Base-by-base conservation (phyloP, 2,888 invertebrate species). In the Bedellia somnulentella region DNA sequence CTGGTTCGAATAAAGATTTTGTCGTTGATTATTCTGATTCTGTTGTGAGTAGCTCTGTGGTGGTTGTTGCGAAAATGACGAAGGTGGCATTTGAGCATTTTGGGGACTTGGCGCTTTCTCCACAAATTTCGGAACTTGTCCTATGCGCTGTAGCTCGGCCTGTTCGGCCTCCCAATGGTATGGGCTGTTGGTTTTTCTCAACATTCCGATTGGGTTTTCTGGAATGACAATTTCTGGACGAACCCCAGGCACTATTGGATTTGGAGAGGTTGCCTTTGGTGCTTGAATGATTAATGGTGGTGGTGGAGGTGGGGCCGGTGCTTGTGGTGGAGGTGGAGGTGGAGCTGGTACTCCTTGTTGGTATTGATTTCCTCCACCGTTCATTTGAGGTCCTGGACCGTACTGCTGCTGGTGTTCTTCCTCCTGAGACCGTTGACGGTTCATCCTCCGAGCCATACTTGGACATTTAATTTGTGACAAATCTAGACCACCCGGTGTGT, bases 401-500 rank as follows among this genome's bases (percentile, higher is more conserved):
- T n/a, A n/a, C 30, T 57, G 57, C 31, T 52, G 57, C 14, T 41
- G 43, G 38, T 56, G 71, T 47, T 46, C 81, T 52, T 57, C 78
- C 57, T 49, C 84, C 61, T 40, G 76, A 57, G 56, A 87, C 73
- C 40, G 85, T 82, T 68, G 88, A 14, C 63, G 52, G 35, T 81
- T 82, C 49, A 87, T 61, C 38, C 93, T 78, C 42, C 90, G 80
- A 3, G 89, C 89, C 92, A 94, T 93, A 43, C 92, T 82, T 6
- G 93, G 93, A 31, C 92, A 93, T 37, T 85, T 82, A 36, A 94
- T 93, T 66, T 94, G 92, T 6, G 92, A 91, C 30, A 94, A 76
- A 60, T 94, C 92, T 35, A 94, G 80, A 39, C 94, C 94, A 11
- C 94, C 93, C 2, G 94, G 94, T 11, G 93, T 93, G 60, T 95